Evolutionary conservation across 2,888 invertebrate species (phyloP).

Genomic region (Sminthurinus aureus): DNA sequence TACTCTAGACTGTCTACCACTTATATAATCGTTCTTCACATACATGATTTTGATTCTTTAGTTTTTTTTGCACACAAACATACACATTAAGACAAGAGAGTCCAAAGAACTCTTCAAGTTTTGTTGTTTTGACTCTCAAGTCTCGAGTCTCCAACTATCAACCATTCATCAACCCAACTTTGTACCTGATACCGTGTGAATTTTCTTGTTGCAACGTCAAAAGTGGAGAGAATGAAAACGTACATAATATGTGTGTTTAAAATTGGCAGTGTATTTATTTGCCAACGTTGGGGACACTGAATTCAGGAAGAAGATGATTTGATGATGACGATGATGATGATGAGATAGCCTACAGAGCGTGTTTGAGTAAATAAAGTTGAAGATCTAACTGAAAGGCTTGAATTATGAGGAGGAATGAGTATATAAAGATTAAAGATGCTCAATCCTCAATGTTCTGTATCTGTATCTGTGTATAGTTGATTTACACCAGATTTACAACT

Average conservation of each 20-base stretch:
- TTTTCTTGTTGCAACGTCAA: too few relatives aligned
- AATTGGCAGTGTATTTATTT: too few relatives aligned
- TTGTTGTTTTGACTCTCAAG: too few relatives aligned
- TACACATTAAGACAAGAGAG: too few relatives aligned
- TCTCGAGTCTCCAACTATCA: too few relatives aligned
- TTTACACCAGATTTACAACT: conserved; percentile 17
- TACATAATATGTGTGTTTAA: too few relatives aligned
- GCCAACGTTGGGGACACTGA: neutral
- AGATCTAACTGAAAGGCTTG: neutral
- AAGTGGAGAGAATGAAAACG: too few relatives aligned
- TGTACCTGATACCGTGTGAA: too few relatives aligned
- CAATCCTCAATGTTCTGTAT: neutral
- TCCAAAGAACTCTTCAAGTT: too few relatives aligned
- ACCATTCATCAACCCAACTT: too few relatives aligned
- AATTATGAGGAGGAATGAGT: neutral
- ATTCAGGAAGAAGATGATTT: neutral
- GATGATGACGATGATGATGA: neutral
- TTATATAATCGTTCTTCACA: neutral
- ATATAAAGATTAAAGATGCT: too few relatives aligned
- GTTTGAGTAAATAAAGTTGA: neutral
- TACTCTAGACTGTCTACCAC: neutral
- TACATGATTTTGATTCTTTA: neutral
- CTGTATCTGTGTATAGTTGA: neutral
- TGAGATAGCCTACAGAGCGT: neutral
- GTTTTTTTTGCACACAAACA: neutral